Percentiles rank a stretch among this genome's conserved stretches.
These are phyloP conservation scores for Euzophera pinguis DNA, from an alignment of 2,888 invertebrate species.

Conservation along the genomic window DNA sequence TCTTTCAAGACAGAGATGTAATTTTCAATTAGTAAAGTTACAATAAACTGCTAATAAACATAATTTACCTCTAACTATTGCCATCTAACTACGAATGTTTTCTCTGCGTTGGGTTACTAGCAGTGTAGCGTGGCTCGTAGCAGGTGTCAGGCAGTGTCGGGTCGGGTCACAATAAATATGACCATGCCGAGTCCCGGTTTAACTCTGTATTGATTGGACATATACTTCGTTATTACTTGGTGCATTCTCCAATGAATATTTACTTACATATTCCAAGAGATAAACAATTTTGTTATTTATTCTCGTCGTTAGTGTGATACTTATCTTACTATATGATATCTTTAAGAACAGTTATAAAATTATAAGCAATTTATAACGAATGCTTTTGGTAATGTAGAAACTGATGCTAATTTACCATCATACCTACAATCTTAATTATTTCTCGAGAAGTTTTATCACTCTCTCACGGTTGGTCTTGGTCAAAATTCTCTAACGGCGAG, in stretches of 20 bases:
- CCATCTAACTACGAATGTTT: background rate
- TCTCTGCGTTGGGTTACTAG: conserved; percentile 27
- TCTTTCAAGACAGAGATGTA: background rate
- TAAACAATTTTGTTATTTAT: conserved; percentile 18
- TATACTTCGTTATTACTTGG: conserved; percentile 37
- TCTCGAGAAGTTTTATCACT: conserved; percentile 59
- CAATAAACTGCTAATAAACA: background rate
- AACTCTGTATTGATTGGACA: conserved; percentile 43
- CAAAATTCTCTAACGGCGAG: conserved; percentile 59
- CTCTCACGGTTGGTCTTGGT: conserved; percentile 68
- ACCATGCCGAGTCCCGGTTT: conserved; percentile 46
- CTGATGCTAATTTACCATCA: conserved; percentile 29
- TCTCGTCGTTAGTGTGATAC: conserved; percentile 10
- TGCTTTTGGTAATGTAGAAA: conserved; percentile 16
- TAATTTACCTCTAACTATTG: background rate
- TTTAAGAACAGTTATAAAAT: conserved; percentile 12
- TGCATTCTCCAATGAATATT: conserved; percentile 19
- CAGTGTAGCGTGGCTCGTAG: conserved; percentile 38
- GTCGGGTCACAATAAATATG: conserved; percentile 57
- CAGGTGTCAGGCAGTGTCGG: conserved; percentile 24
- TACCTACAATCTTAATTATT: conserved; percentile 42
- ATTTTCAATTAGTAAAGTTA: background rate
- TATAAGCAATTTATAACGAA: background rate
- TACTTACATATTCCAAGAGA: conserved; percentile 15
- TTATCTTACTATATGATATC: no score